phyloP scores from a whole-genome alignment of 2,113 vertebrate genomes.

The Sinocyclocheilus grahami region DNA sequence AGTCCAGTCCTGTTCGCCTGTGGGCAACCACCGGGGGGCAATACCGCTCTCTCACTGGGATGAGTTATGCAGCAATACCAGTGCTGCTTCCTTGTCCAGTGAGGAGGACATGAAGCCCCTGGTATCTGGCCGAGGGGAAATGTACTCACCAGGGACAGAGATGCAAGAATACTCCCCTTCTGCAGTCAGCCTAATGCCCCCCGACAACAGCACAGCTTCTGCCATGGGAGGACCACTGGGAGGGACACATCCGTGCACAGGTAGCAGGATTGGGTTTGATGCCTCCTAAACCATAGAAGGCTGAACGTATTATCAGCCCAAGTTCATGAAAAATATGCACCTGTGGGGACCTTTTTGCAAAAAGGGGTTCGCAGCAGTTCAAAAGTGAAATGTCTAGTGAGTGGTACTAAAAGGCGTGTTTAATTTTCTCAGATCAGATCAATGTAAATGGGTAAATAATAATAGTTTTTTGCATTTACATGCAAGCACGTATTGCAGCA shows the following conservation, averaged over 20 bases:
- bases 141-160: slow-evolving; percentile 57
- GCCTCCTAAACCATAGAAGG: background rate
- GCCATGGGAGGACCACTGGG: slow-evolving; percentile 63
- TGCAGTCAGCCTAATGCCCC: slow-evolving; percentile 72
- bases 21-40: slow-evolving; percentile 69
- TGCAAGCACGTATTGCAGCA: background rate
- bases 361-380: background rate
- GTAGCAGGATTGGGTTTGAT: slow-evolving; percentile 52
- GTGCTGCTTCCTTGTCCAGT: slow-evolving; percentile 81
- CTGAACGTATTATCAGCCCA: background rate
- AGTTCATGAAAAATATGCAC: background rate
- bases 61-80: slow-evolving; percentile 79
- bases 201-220: slow-evolving; percentile 54
- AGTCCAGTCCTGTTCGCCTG: slow-evolving; percentile 74
- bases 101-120: slow-evolving; percentile 77
- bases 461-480: no score
- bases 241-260: slow-evolving; percentile 71
- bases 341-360: background rate
- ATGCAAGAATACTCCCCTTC: slow-evolving; percentile 73
- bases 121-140: slow-evolving; percentile 68
- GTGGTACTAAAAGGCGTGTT: background rate
- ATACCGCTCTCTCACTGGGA: slow-evolving; percentile 74
- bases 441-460: background rate
- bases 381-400: background rate
- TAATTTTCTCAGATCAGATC: background rate